Evolutionary conservation across 2,797 vertebrate genomes (phyloP), one percentile per base, ranked within the genome.

Genomic region (Poecilia wingei): DNA sequence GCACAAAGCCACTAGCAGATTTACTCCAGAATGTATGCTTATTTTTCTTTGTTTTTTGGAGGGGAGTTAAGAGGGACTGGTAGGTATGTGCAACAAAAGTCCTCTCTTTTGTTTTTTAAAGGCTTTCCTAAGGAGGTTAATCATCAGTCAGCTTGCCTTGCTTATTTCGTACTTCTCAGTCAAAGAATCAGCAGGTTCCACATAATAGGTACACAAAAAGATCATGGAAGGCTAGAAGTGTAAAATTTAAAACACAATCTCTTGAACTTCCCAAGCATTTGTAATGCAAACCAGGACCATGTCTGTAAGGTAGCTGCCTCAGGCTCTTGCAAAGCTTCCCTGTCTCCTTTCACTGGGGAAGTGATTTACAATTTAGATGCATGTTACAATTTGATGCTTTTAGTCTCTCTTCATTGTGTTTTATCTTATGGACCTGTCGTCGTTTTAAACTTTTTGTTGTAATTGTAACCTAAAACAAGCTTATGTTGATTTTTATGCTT

Each of bases 381-480:
- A 72, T 36, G 31, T 36, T 81, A 6, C 64, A 28, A 45, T 82
- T 57, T 14, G 43, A 75, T 78, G 46, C 20, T 2, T 46, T 70
- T 68, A n/a, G 36, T 1, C 16, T 25, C 6, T 66, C 3, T 53
- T 73, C 55, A n/a, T 43, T 1, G 6, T n/a, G 16, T 59, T 83
- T 82, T 18, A 72, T 70, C 18, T 53, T 14, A 20, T 22, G 75
- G 39, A 16, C 6, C 39, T n/a, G 41, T 71, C 64, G 75, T 2
- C 78, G 74, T 81, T 72, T 28, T 66, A 39, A 66, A 39, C 72
- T 80, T 86, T 76, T 39, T 46, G 2, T 68, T 41, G 73, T 74
- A 18, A 45, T 45, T 74, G 64, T 69, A 45, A 33, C 36, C 36
- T 66, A 39, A 51, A 82, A 76, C 70, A 39, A 76, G 64, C 75